phyloP scores from a whole-genome alignment of 2,888 invertebrate species.

The Caenorhabditis sp. region DNA sequence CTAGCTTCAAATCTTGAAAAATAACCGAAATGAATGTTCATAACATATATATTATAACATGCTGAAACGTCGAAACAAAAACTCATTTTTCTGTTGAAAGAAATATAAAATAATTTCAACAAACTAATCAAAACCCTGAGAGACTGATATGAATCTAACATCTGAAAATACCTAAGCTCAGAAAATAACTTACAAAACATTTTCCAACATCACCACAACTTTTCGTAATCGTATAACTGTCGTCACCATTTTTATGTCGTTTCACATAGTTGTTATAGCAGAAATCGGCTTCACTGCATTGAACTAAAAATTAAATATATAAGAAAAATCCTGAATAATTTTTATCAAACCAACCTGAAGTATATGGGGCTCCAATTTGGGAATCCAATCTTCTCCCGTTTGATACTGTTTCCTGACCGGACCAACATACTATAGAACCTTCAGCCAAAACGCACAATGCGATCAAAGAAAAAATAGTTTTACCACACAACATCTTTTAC shows the following conservation, averaged over 20 bases:
- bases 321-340: neutral
- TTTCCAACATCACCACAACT: constrained; percentile 52
- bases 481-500: neutral
- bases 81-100: too few species aligned
- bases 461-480: too few species aligned
- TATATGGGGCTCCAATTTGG: constrained; percentile 28
- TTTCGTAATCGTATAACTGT: constrained; percentile 49
- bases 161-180: neutral
- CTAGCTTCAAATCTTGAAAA: too few species aligned
- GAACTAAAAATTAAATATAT: constrained; percentile 25
- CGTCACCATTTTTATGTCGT: constrained; percentile 45
- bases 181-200: constrained; percentile 45
- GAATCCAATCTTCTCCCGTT: constrained; percentile 26
- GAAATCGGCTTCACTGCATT: constrained; percentile 46
- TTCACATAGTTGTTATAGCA: constrained; percentile 51
- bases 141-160: too few species aligned
- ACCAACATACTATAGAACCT: constrained; percentile 37
- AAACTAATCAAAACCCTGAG: too few species aligned
- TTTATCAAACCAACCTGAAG: constrained; percentile 14
- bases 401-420: constrained; percentile 33
- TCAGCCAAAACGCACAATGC: neutral
- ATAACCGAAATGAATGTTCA: too few species aligned
- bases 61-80: too few species aligned
- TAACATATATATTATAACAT: too few species aligned
- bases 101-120: too few species aligned